Conservation (phyloP, 2,113 vertebrate species). For the Physeter macrocephalus region DNA sequence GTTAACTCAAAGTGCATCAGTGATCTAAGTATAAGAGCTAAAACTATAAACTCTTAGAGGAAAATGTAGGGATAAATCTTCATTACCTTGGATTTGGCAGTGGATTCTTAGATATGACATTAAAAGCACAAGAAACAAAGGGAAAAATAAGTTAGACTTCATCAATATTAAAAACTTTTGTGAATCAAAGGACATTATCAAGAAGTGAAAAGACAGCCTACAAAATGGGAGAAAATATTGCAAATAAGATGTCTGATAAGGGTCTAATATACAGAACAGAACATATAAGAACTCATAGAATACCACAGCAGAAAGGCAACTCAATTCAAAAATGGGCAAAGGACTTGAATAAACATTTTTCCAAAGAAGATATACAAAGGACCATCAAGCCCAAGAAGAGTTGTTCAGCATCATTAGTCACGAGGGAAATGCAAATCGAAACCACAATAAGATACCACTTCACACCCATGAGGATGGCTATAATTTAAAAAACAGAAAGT, state of each 20-base stretch:
- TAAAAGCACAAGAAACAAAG: background rate
- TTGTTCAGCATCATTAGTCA: background rate
- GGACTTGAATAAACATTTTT: background rate
- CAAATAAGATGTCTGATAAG: background rate
- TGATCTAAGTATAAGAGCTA: background rate
- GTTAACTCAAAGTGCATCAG: background rate
- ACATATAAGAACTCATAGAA: background rate
- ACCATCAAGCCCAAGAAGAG: background rate
- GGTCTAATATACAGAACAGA: background rate
- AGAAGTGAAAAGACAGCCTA: background rate
- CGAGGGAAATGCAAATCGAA: background rate
- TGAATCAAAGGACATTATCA: background rate
- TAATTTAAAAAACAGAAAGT: background rate
- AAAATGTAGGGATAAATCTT: background rate
- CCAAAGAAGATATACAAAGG: background rate
- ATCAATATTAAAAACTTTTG: background rate
- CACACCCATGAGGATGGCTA: background rate
- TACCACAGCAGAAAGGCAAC: background rate
- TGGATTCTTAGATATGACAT: background rate
- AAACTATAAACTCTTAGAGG: background rate
- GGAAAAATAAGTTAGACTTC: background rate
- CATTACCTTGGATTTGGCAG: background rate
- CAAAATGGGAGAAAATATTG: background rate
- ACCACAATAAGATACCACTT: background rate
- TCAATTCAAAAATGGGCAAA: background rate